Evolutionary conservation across 2,888 invertebrate species (phyloP).

Genomic region (Agriopis marginaria): DNA sequence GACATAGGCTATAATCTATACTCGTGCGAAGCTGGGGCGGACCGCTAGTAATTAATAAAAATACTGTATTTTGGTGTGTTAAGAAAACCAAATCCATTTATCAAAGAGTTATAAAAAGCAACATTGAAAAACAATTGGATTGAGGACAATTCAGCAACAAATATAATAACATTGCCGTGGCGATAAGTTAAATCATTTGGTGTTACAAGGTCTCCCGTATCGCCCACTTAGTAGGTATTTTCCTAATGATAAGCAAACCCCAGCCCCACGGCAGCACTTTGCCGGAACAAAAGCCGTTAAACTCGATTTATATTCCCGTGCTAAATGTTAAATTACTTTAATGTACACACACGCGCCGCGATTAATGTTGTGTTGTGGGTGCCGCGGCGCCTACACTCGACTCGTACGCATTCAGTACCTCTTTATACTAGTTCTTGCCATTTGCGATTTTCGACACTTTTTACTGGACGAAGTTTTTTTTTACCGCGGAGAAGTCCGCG

Average conservation of each 20-base stretch:
- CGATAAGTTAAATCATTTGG: conserved; percentile 21
- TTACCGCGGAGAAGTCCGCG: too few species aligned
- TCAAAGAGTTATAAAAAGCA: neutral
- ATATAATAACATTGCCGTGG: conserved; percentile 6
- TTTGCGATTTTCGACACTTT: neutral
- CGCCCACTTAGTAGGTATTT: conserved; percentile 41
- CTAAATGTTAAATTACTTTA: conserved; percentile 80
- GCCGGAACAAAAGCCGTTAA: conserved; percentile 67
- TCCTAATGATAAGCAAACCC: conserved; percentile 45
- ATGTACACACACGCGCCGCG: conserved; percentile 70
- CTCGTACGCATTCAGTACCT: neutral
- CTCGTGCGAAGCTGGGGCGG: too few species aligned
- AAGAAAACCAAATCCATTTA: conserved; percentile 14
- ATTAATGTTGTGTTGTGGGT: conserved; percentile 67
- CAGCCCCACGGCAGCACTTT: conserved; percentile 49
- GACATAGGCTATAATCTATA: too few species aligned
- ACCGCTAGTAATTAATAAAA: too few species aligned
- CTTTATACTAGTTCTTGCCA: neutral
- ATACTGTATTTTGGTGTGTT: too few species aligned
- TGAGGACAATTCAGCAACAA: conserved; percentile 1
- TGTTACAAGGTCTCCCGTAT: conserved; percentile 15
- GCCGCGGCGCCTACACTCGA: neutral
- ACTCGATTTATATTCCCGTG: conserved; percentile 78
- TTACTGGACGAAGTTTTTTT: neutral
- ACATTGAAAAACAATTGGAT: conserved; percentile 1